Evolutionary conservation across 2,888 invertebrate species (phyloP).

Genomic region (Lasioglossum calceatum): DNA sequence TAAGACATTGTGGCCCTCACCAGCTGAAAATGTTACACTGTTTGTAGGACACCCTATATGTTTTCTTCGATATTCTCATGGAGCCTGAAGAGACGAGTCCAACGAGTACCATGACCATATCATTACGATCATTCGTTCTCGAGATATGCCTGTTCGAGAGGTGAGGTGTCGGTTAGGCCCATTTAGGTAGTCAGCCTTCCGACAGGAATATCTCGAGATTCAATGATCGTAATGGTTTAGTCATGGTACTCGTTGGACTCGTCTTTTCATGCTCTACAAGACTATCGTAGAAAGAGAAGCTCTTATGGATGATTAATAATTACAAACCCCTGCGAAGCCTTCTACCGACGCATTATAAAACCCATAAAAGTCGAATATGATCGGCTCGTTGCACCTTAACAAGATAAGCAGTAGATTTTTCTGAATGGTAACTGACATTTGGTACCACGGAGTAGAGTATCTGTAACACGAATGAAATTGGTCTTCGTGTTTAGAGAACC

Average conservation of each 20-base stretch:
- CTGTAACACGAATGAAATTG: constrained; percentile 14
- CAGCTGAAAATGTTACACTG: neutral
- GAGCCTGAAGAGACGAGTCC: too few relatives aligned
- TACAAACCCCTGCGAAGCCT: constrained; percentile 1
- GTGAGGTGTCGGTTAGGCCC: too few relatives aligned
- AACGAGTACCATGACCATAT: too few relatives aligned
- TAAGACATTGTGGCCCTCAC: neutral
- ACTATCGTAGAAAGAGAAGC: too few relatives aligned
- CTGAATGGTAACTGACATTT: constrained; percentile 19
- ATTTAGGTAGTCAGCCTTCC: neutral
- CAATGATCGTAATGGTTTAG: too few relatives aligned
- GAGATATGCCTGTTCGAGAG: too few relatives aligned
- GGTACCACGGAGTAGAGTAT: constrained; percentile 46
- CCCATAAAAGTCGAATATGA: constrained; percentile 19
- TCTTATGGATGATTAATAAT: neutral
- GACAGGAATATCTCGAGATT: neutral
- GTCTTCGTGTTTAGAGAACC: too few relatives aligned
- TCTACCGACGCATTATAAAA: constrained; percentile 27
- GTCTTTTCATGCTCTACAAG: too few relatives aligned
- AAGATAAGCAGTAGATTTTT: constrained; percentile 47
- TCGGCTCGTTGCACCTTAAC: constrained; percentile 27
- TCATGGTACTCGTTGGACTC: too few relatives aligned
- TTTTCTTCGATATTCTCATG: too few relatives aligned
- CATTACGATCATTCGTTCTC: too few relatives aligned
- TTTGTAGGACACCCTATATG: too few relatives aligned